Percentiles rank a stretch among this genome's conserved stretches.
These are phyloP conservation scores for Neuroterus valhalla DNA, from an alignment of 1,140 invertebrate species.

Conservation along the genomic window DNA sequence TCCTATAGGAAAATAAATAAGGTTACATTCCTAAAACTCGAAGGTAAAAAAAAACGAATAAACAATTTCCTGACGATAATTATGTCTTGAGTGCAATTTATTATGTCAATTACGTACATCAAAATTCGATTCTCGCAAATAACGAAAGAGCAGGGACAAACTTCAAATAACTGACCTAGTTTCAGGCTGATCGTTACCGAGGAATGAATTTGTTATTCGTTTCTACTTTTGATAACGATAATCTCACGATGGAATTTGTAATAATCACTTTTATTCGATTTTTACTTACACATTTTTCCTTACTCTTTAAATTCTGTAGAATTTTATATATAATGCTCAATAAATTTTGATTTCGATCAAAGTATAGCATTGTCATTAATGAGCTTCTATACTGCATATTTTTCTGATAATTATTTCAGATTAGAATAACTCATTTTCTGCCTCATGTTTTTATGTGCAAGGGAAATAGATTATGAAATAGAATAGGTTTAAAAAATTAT, in stretches of 20 bases:
- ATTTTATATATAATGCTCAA: conserved; percentile 6
- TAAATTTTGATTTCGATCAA: conserved; percentile 31
- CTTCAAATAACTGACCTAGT: conserved; percentile 18
- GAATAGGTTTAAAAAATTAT: too few species aligned
- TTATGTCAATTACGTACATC: background rate
- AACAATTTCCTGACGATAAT: too few species aligned
- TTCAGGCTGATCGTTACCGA: conserved; percentile 4
- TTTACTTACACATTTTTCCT: too few species aligned
- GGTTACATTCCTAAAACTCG: too few species aligned
- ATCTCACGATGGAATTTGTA: conserved; percentile 30
- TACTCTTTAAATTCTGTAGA: background rate
- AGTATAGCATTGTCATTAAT: conserved; percentile 35
- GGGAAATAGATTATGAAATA: background rate
- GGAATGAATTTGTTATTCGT: background rate
- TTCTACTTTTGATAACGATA: background rate
- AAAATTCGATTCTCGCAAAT: background rate
- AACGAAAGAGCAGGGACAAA: conserved; percentile 2
- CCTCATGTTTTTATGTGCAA: background rate
- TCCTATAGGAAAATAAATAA: too few species aligned
- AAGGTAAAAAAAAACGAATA: too few species aligned
- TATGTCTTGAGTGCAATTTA: background rate
- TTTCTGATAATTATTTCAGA: background rate
- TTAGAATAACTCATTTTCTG: background rate
- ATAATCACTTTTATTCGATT: too few species aligned
- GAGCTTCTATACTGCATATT: background rate